Evolutionary conservation across 1,140 invertebrate genomes (phyloP), one percentile per base, ranked within the genome.

Genomic region (Agrilus planipennis): DNA sequence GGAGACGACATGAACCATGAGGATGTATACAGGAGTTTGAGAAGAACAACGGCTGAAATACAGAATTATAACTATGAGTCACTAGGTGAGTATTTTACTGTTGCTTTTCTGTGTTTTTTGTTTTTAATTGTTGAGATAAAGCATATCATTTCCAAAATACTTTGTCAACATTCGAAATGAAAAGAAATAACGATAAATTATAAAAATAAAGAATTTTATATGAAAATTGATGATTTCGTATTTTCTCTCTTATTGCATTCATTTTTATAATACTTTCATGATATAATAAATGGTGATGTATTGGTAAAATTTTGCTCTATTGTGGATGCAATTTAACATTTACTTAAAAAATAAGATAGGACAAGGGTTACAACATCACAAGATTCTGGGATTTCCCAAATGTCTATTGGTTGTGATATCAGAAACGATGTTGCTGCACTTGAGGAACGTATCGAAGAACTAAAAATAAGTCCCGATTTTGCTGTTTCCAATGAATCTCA

Each of bases 31-130:
- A 81, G 81, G 57, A 89, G 85, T 41, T 76, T 95, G 37, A 72
- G 85, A 41, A 81, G 84, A 57, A 94, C 90, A 27, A 89, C 90
- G 2, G 87, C 86, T 14, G 90, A 95, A 68, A 95, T 96, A 60
- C 84, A 89, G 53, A 89, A 84, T 64, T 88, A 88, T 50, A 83
- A 78, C 54, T 82, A 80, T 49, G 79, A 80, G 58, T 67, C 57
- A n/a, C 40, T 57, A 41, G 58, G 52, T 49, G 47, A 45, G 50
- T 28, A 28, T 14, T 28, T 42, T 37, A 6, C n/a, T n/a, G n/a
- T n/a, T n/a, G n/a, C n/a, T n/a, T 9, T 7, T n/a, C 23, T 27
- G 23, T 7, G n/a, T 27, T 27, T 9, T 27, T 34, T 4, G 15
- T 28, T 41, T 37, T 22, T 19, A 17, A 14, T 23, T n/a, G 25